Base-by-base conservation (phyloP, 2,888 invertebrate species). In the Drosophila paranaensis region DNA sequence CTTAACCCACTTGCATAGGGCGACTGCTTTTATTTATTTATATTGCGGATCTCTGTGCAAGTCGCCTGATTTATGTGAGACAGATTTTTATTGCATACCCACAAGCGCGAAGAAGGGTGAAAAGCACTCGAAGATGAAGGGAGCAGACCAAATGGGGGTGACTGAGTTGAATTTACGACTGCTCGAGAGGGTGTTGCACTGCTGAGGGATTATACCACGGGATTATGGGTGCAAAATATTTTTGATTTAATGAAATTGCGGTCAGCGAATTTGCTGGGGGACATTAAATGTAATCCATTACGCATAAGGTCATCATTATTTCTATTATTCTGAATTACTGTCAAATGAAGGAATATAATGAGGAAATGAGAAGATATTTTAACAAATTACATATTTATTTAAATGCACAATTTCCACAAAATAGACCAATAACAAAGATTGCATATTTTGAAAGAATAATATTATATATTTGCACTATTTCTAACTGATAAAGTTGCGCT, bases 11-110 rank as follows among this genome's bases (percentile, higher is more conserved):
- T 74, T 81, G 48, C 30, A 25, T 50, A 8, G 40, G 6, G n/a
- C 40, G 27, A 9, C 16, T 33, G 27, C 1, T 62, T 56, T 51
- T 54, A 67, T 65, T 70, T 77, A 57, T 70, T 67, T 68, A 30
- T 46, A 48, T 54, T 65, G 62, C 53, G 45, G 57, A 48, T 72
- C 39, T 65, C 48, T 54, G 53, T 50, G 40, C 37, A 68, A 77
- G 69, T 69, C 60, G 64, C 60, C 73, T 86, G 87, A 85, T 85
- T 88, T 85, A 85, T 85, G 56, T 60, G 63, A 60, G 79, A 84
- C 72, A 74, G 56, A 85, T 82, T 88, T 80, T 87, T 86, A 86
- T 89, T 75, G 86, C 88, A 81, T 76, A 76, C 77, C 77, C 79
- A 30, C 72, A 64, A 76, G 77, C 80, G 8, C 16, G 80, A 65